These are phyloP conservation scores for Marronus borbonicus DNA, from an alignment of 2,888 invertebrate species.

Conservation along the genomic window DNA sequence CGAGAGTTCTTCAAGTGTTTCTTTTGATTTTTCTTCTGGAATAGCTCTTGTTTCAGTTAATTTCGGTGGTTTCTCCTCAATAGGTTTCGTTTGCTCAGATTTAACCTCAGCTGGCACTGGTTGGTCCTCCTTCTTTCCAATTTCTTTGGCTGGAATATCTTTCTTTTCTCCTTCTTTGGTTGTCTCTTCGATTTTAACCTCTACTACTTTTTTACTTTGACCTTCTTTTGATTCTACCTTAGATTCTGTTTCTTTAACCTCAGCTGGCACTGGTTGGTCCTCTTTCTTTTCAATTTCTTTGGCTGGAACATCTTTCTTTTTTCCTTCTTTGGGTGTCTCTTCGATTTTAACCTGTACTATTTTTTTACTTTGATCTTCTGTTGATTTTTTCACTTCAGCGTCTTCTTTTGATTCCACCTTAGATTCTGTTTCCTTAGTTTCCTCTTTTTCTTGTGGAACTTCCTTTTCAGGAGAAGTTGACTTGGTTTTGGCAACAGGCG, in stretches of 20 bases:
- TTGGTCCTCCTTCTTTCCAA: constrained; percentile 7
- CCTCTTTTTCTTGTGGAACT: constrained; percentile 21
- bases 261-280: background rate
- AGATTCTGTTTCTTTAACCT: background rate
- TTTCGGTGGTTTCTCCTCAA: constrained; percentile 3
- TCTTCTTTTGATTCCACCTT: constrained; percentile 24
- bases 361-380: constrained; percentile 11
- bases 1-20: background rate
- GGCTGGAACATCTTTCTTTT: background rate
- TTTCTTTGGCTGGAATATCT: background rate
- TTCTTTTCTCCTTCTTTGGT: background rate
- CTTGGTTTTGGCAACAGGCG: background rate
- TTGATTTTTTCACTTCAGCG: constrained; percentile 7
- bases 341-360: constrained; percentile 3
- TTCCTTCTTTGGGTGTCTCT: background rate
- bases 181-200: background rate
- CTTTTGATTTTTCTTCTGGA: background rate
- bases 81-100: no score
- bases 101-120: background rate
- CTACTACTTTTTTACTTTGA: constrained; percentile 18
- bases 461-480: constrained; percentile 20
- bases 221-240: constrained; percentile 21
- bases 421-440: background rate
- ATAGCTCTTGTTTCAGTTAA: background rate
- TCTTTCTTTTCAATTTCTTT: background rate